Evolutionary conservation across 53 echinoderm and acorn worm species (phyloP), one percentile per base, ranked within the genome.

Genomic region (Paracentrotus lividus): DNA sequence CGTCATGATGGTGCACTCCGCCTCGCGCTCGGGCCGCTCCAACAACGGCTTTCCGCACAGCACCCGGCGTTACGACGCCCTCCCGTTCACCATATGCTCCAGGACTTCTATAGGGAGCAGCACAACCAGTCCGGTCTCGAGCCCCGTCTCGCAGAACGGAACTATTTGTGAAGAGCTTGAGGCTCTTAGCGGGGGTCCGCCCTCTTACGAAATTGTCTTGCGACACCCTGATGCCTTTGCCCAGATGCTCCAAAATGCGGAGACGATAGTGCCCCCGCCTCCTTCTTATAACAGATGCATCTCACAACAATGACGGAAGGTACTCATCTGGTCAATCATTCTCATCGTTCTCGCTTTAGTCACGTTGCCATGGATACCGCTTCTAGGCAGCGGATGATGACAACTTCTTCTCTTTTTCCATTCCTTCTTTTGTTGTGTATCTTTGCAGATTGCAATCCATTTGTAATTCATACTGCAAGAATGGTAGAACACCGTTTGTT

Each of bases 221-320:
- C 91, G 91, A 75, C 91, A 91, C 91, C 91, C 91, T 75, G 91
- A 91, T 91, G 91, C 91, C 91, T 91, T 91, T 52, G 91, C 91
- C 51, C 91, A 91, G 54, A 91, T 91, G 91, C 91, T 91, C 40
- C 91, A 91, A 75, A 91, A 40, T 24, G 90, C 61, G 29, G 54
- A 88, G 15, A 56, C 29, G 33, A 88, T 54, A 51, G 55, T 75
- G 75, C 91, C 91, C 43, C 90, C 90, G 67, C 90, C 90, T 2
- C 91, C 91, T 20, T 91, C 91, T 18, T 91, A 91, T 75, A 69
- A 91, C 76, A 61, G 90, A 12, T 65, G 90, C 91, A 55, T 91
- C 91, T 91, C 91, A 54, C 91, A 91, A 34, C 91, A 91, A 91
- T 91, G 91, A 91, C 91, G 76, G 52, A 91, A 91, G 76, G 91